These are phyloP conservation scores for Venustaconcha ellipsiformis DNA, from an alignment of 1,140 invertebrate genomes.

Conservation along the genomic window DNA sequence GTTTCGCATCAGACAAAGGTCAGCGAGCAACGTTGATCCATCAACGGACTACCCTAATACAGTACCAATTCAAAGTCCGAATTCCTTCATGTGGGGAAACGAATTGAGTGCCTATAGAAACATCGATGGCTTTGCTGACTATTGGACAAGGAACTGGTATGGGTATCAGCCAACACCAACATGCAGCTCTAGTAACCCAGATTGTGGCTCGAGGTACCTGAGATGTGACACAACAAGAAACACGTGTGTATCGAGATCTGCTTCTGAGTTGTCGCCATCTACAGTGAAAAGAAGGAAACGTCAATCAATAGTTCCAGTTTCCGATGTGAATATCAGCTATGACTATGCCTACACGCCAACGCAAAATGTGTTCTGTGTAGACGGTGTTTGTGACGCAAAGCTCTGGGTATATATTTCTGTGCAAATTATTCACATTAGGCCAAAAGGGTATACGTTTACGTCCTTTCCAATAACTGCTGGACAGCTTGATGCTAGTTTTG, in stretches of 20 bases:
- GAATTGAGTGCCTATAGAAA: constrained; percentile 1
- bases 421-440: background rate
- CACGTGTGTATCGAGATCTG: constrained; percentile 7
- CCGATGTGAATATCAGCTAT: background rate
- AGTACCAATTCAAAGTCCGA: too few relatives aligned
- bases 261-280: too few relatives aligned
- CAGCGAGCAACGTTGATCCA: constrained; percentile 8
- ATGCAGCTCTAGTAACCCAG: background rate
- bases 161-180: constrained; percentile 9
- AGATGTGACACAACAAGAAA: constrained; percentile 2
- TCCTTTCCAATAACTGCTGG: constrained; percentile 11
- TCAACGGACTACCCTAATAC: constrained; percentile 8
- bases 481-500: background rate
- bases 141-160: constrained; percentile 15
- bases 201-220: constrained; percentile 11
- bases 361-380: background rate
- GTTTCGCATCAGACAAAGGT: constrained; percentile 32
- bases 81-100: too few relatives aligned
- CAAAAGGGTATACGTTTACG: constrained; percentile 4
- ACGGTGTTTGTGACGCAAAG: background rate
- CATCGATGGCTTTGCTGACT: constrained; percentile 17
- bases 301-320: background rate
- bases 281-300: background rate
- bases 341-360: background rate
- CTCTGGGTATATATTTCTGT: background rate